phyloP scores from a whole-genome alignment of 2,113 vertebrate species.

The Scomber japonicus region DNA sequence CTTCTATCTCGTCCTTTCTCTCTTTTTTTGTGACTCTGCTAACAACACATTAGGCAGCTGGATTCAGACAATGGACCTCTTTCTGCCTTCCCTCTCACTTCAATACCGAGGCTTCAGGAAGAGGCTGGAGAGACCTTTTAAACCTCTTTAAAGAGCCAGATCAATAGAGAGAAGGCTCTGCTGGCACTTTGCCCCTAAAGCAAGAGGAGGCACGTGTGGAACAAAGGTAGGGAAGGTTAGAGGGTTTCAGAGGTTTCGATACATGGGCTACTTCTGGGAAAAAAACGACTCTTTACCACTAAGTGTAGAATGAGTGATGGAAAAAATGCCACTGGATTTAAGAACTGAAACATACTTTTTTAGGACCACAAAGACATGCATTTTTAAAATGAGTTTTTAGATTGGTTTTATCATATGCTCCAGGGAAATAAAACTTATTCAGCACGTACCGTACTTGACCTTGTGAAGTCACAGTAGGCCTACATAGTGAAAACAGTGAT shows the following conservation, averaged over 20 bases:
- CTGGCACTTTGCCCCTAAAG: constrained; percentile 2
- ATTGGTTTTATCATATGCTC: constrained; percentile 23
- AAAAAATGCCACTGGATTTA: neutral
- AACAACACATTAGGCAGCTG: constrained; percentile 6
- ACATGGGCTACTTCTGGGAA: neutral
- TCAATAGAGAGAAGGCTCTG: constrained; percentile 35
- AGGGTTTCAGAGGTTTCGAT: neutral
- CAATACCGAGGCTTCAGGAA: constrained; percentile 9
- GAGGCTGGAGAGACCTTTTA: constrained; percentile 29
- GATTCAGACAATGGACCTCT: neutral
- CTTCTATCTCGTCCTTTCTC: neutral
- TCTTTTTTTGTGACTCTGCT: neutral
- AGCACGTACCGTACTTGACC: constrained; percentile 18
- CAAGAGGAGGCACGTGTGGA: neutral
- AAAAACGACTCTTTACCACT: neutral
- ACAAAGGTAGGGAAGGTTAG: constrained; percentile 2
- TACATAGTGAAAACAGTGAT: constrained; percentile 1
- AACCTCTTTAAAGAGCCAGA: constrained; percentile 31
- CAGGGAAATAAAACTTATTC: constrained; percentile 26
- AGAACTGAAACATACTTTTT: too few species aligned
- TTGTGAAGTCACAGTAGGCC: neutral
- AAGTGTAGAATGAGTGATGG: neutral
- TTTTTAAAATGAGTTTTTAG: constrained; percentile 3
- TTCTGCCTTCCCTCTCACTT: constrained; percentile 2
- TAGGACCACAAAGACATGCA: neutral